Evolutionary conservation across 2,888 invertebrate genomes (phyloP), one percentile per base, ranked within the genome.

Genomic region (Phyllotreta cruciferae): DNA sequence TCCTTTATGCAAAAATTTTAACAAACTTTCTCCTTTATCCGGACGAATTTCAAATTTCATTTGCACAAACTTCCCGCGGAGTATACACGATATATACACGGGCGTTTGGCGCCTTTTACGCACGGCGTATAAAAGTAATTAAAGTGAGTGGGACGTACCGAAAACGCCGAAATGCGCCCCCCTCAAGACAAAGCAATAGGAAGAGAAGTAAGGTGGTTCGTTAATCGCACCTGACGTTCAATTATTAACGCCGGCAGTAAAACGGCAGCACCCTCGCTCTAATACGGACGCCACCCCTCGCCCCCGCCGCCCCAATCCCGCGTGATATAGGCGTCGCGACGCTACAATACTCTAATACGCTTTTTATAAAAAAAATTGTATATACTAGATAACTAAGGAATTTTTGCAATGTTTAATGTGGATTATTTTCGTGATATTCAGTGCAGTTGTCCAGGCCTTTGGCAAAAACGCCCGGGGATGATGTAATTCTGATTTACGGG

Each of bases 401-500:
- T n/a, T n/a, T n/a, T n/a, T n/a, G n/a, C n/a, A n/a, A n/a, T n/a
- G n/a, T n/a, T n/a, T n/a, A n/a, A n/a, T n/a, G n/a, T n/a, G n/a
- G n/a, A 24, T 24, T 24, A 24, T 24, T 24, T 24, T 4, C 24
- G 24, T 24, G 24, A 4, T 24, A 4, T 24, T 24, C 24, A 24
- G 24, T 24, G 24, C 24, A 24, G 4, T 24, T 24, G 1, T 9
- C 47, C 47, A 5, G 77, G 78, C 75, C n/a, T n/a, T n/a, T n/a
- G n/a, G n/a, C n/a, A n/a, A n/a, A n/a, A n/a, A n/a, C n/a, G n/a
- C 74, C 71, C 73, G 73, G 75, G 76, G 71, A 75, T 77, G 78
- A 78, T 79, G 77, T 79, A 79, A 79, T 79, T 79, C 77, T 78
- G 78, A 79, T 79, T 78, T 78, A 79, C 78, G 74, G 24, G 72